Evolutionary conservation across 2,797 vertebrate genomes (phyloP), one percentile per base, ranked within the genome.

Genomic region (Eupleurogrammus muticus): DNA sequence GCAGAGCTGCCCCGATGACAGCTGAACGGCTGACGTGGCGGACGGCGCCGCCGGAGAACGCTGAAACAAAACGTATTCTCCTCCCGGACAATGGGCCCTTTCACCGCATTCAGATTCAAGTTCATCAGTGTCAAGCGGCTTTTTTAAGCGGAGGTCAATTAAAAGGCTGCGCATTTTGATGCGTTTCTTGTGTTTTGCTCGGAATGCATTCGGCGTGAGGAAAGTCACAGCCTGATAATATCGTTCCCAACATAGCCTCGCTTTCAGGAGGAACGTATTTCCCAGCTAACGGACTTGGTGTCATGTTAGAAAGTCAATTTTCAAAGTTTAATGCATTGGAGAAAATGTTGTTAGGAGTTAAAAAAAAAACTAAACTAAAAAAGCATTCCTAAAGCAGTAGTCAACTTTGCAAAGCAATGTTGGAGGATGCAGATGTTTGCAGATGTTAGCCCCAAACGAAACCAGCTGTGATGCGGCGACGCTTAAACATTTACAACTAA

Each of bases 1-100:
- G 74, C 71, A 74, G 66, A 85, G 70, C 35, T 16, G 7, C 58
- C n/a, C n/a, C 68, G 73, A 23, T 87, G 83, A 84, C 85, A 69
- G 71, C 79, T 84, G 66, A 86, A 89, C 75, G 68, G 58, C 71
- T 49, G 42, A 77, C 81, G 75, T 75, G 73, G 24, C 2, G 6
- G 14, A 3, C 9, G 2, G 38, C 1, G 49, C 7, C 21, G 60
- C 48, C n/a, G 28, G 3, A 28, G 6, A 50, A 61, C 35, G 32
- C 36, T 16, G 5, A 38, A 40, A 35, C 47, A n/a, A 17, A 62
- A 58, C 13, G 2, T 13, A 63, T 76, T 70, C 32, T 52, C 50
- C 28, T 44, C 5, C 20, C 32, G 0, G 56, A 68, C 24, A 28
- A 48, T 12, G 13, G 46, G 24, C 17, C 32, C 23, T 58, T 73